Evolutionary conservation across 2,888 invertebrate genomes (phyloP).

Genomic region (Eristalis intricaria): DNA sequence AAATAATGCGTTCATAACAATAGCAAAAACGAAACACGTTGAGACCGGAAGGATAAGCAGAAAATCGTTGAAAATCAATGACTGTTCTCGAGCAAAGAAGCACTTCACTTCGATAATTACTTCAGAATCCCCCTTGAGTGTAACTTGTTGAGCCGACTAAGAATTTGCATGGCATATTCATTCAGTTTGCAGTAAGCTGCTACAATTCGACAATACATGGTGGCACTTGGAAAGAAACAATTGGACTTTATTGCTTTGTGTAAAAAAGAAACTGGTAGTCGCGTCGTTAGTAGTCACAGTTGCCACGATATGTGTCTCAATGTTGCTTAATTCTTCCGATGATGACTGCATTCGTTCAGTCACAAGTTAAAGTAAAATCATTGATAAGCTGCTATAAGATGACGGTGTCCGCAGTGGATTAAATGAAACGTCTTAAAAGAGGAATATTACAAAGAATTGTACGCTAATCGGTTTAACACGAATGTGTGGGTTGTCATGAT

Average conservation of each 20-base stretch:
- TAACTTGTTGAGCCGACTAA: neutral
- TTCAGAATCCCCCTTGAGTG: neutral
- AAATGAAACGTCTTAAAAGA: too few species aligned
- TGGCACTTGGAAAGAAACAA: neutral
- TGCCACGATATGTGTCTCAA: too few species aligned
- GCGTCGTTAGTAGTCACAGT: too few species aligned
- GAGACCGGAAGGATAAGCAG: slow-evolving; percentile 56
- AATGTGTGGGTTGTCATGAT: too few species aligned
- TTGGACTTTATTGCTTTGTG: neutral
- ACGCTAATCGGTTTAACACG: too few species aligned
- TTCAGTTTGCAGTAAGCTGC: neutral
- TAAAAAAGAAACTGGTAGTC: too few species aligned
- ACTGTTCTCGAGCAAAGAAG: neutral
- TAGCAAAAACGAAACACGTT: neutral
- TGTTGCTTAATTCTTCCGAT: too few species aligned
- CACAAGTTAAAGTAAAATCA: too few species aligned
- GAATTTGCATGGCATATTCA: neutral
- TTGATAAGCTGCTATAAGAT: too few species aligned
- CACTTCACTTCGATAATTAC: neutral
- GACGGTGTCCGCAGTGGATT: too few species aligned
- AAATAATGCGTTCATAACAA: neutral
- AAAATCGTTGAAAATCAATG: slow-evolving; percentile 6
- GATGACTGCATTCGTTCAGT: too few species aligned
- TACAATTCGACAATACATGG: neutral
- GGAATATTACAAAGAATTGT: too few species aligned